A percentile compares a stretch with the other conserved stretches of the same genome.
These are phyloP conservation scores for Thunnus albacares DNA, from an alignment of 2,797 vertebrate genomes.

Conservation along the genomic window DNA sequence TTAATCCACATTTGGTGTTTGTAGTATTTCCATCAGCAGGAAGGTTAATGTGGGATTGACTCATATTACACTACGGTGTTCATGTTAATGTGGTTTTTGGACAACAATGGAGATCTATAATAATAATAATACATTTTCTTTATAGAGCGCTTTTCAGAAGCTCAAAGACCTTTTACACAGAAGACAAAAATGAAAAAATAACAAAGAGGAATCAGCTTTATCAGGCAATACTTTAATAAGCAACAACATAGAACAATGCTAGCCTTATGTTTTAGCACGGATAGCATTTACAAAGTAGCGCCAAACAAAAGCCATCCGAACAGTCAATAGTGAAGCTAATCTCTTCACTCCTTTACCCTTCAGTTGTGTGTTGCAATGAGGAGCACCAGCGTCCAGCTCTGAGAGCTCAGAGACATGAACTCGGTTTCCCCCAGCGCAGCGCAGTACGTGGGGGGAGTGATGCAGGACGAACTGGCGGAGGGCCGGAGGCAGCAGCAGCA, in stretches of 20 bases:
- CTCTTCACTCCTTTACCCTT: not conserved
- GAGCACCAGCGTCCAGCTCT: conserved; percentile 51
- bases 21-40: too few relatives aligned
- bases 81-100: not conserved
- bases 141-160: too few relatives aligned
- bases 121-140: too few relatives aligned
- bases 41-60: too few relatives aligned
- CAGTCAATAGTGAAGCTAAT: conserved; percentile 21
- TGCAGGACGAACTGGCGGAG: conserved; percentile 82
- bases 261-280: not conserved
- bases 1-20: too few relatives aligned
- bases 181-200: too few relatives aligned
- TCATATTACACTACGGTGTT: too few relatives aligned
- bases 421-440: conserved; percentile 90
- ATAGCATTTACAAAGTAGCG: not conserved
- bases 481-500: conserved; percentile 54
- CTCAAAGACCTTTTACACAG: too few relatives aligned
- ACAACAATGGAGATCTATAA: too few relatives aligned
- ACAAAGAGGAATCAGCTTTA: not conserved
- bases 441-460: conserved; percentile 86
- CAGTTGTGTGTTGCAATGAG: conserved; percentile 64
- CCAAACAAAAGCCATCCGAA: not conserved
- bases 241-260: not conserved
- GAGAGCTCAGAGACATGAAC: conserved; percentile 86
- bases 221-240: not conserved